Conservation (phyloP, 1,140 invertebrate genomes). For the Heliconius congener region DNA sequence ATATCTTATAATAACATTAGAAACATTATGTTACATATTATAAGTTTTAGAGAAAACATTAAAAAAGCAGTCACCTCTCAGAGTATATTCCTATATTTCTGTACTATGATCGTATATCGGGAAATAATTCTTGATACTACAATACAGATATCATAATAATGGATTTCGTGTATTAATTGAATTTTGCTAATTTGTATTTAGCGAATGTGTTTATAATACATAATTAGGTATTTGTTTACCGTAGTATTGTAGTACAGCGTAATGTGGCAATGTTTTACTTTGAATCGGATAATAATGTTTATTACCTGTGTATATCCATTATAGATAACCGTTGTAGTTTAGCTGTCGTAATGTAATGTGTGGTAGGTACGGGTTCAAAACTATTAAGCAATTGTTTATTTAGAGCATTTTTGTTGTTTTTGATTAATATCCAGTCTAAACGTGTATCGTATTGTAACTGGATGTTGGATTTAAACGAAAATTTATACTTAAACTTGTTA, state of each 20-base stretch:
- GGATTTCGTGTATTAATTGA: slow-evolving; percentile 4
- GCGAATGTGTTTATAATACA: neutral
- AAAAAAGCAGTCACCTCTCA: neutral
- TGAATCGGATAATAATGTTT: neutral
- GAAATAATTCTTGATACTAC: slow-evolving; percentile 9
- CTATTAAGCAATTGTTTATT: no score
- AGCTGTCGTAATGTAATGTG: neutral
- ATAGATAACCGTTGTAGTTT: neutral
- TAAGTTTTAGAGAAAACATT: no score
- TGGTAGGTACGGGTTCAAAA: no score
- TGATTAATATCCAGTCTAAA: no score
- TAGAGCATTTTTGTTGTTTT: no score
- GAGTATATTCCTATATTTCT: neutral
- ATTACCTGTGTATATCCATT: neutral
- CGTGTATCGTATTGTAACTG: no score
- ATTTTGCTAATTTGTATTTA: slow-evolving; percentile 7
- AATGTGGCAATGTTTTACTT: neutral
- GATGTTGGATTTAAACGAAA: no score
- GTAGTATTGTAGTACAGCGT: neutral
- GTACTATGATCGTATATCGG: neutral
- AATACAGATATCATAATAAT: slow-evolving; percentile 5
- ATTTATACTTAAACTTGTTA: no score
- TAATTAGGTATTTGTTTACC: neutral
- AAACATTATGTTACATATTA: no score
- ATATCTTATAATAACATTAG: no score